A percentile compares a stretch with the other conserved stretches of the same genome.
Conservation (phyloP, 2,888 invertebrate species). For the Brachyptera risi region DNA sequence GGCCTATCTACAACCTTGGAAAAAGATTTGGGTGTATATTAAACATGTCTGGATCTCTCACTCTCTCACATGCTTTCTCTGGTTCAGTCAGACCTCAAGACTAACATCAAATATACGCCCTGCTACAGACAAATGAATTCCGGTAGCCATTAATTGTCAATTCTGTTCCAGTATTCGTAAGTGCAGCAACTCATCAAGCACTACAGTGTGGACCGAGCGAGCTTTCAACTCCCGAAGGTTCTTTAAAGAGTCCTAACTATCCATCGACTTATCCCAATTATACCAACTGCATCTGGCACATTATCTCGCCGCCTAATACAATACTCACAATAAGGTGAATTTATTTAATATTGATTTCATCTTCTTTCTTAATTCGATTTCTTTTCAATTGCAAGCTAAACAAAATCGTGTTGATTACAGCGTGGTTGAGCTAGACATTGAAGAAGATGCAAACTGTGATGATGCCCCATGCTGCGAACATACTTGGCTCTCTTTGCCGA, state of each 20-base stretch:
- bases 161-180: not conserved
- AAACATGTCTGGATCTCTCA: no score
- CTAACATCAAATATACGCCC: no score
- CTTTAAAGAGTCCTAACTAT: slow-evolving; percentile 37
- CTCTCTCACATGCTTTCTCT: no score
- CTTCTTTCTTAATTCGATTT: not conserved
- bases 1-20: no score
- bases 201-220: slow-evolving; percentile 5
- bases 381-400: not conserved
- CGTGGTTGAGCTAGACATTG: slow-evolving; percentile 34
- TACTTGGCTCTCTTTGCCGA: slow-evolving; percentile 36
- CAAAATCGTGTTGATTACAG: slow-evolving; percentile 26
- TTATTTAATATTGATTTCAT: not conserved
- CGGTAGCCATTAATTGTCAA: no score
- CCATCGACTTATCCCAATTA: slow-evolving; percentile 35
- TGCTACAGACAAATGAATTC: no score
- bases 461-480: slow-evolving; percentile 36
- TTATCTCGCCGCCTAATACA: slow-evolving; percentile 36
- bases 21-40: no score
- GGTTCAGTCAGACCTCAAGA: no score
- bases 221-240: slow-evolving; percentile 31
- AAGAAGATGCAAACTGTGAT: slow-evolving; percentile 35
- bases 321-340: slow-evolving; percentile 36
- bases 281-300: slow-evolving; percentile 38
- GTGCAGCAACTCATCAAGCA: slow-evolving; percentile 1